Evolutionary conservation across 2,888 invertebrate species (phyloP).

Genomic region (Myopa tessellatipennis): DNA sequence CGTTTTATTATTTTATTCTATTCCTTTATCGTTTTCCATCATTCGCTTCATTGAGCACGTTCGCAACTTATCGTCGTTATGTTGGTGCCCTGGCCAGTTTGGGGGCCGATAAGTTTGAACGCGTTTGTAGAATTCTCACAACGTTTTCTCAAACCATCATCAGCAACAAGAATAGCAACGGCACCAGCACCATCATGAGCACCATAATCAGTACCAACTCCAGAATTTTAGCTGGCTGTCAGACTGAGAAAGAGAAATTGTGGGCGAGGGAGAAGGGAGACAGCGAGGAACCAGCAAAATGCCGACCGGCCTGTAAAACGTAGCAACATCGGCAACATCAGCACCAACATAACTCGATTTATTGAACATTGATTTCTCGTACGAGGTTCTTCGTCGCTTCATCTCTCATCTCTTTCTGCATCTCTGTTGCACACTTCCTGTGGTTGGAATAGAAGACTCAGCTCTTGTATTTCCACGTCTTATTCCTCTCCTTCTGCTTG

Average conservation of each 20-base stretch:
- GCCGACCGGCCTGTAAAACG: too few relatives aligned
- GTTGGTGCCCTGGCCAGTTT: not conserved
- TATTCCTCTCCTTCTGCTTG: too few relatives aligned
- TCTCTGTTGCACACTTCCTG: too few relatives aligned
- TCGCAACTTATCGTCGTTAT: slow-evolving; percentile 16
- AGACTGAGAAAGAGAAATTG: not conserved
- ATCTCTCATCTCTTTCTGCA: not conserved
- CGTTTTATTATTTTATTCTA: not conserved
- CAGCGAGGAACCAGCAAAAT: not conserved
- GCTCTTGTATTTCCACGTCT: too few relatives aligned
- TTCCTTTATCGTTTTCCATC: slow-evolving; percentile 6
- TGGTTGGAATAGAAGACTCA: too few relatives aligned
- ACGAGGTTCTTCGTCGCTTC: slow-evolving; percentile 19
- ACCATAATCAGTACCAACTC: not conserved
- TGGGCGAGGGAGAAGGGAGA: not conserved
- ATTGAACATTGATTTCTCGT: slow-evolving; percentile 32
- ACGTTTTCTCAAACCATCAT: not conserved
- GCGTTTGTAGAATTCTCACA: not conserved
- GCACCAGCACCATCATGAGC: too few relatives aligned
- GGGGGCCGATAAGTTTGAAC: not conserved
- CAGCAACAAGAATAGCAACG: not conserved
- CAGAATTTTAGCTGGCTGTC: not conserved
- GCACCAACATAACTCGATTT: slow-evolving; percentile 29
- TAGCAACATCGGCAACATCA: not conserved
- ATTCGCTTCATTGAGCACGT: slow-evolving; percentile 29